These are phyloP conservation scores for Allygus modestus DNA, from an alignment of 2,888 invertebrate genomes.

Conservation along the genomic window DNA sequence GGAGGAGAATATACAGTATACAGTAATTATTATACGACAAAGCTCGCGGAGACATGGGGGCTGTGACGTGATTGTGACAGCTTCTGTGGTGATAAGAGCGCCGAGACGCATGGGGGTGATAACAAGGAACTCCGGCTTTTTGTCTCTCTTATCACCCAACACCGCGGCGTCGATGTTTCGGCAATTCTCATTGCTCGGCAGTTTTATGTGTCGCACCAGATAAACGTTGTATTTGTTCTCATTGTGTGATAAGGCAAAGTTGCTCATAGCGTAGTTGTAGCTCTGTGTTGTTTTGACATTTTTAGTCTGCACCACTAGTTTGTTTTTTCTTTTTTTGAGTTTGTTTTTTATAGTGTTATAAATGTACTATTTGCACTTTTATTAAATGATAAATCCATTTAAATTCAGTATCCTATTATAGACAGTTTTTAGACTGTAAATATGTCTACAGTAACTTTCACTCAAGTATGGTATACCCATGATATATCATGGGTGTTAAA, in stretches of 20 bases:
- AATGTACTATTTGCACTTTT: too few relatives aligned
- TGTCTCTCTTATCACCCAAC: constrained; percentile 26
- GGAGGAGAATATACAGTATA: not conserved
- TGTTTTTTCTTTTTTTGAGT: not conserved
- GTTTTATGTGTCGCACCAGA: constrained; percentile 32
- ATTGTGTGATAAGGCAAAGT: not conserved
- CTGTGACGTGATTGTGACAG: constrained; percentile 21
- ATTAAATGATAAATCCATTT: too few relatives aligned
- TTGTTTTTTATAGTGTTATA: not conserved
- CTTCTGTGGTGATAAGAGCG: not conserved
- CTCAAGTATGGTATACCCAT: too few relatives aligned
- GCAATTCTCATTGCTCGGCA: constrained; percentile 33
- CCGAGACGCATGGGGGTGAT: constrained; percentile 47
- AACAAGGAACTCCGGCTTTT: constrained; percentile 48
- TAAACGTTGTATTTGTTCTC: constrained; percentile 18
- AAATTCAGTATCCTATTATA: too few relatives aligned
- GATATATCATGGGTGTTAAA: too few relatives aligned
- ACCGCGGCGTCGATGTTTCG: not conserved
- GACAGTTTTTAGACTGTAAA: too few relatives aligned
- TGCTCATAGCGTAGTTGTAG: not conserved
- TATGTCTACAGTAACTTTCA: too few relatives aligned
- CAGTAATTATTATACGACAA: constrained; percentile 26
- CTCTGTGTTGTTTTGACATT: not conserved
- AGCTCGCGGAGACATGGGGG: constrained; percentile 37
- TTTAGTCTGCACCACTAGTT: not conserved